Percentiles rank a stretch among this genome's conserved stretches.
These are phyloP conservation scores for Falcunculus frontatus DNA, from an alignment of 2,113 vertebrate genomes.

Conservation along the genomic window DNA sequence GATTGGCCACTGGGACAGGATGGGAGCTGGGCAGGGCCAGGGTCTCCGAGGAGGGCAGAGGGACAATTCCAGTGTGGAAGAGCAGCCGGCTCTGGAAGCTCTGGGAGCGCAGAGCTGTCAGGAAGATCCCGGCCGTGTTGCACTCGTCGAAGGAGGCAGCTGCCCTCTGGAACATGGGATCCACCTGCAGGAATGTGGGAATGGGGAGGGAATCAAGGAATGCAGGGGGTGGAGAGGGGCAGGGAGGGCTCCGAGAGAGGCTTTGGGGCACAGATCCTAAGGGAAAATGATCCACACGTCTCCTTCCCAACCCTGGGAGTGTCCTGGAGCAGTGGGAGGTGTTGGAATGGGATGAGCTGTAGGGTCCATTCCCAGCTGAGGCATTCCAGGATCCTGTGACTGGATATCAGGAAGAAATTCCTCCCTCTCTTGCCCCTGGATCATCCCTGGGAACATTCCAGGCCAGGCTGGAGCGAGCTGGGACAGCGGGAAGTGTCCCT, in stretches of 20 bases:
- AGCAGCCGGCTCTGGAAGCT: constrained; percentile 79
- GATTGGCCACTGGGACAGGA: constrained; percentile 1
- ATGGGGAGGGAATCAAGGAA: neutral
- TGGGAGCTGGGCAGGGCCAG: constrained; percentile 57
- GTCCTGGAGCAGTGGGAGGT: too few species aligned
- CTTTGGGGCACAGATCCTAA: neutral
- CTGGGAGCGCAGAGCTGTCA: constrained; percentile 78
- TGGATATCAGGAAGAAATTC: neutral
- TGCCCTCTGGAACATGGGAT: constrained; percentile 89
- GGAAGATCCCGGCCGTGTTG: constrained; percentile 84
- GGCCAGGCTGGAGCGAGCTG: too few species aligned
- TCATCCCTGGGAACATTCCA: neutral
- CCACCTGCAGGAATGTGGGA: constrained; percentile 48
- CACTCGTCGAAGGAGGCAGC: constrained; percentile 87
- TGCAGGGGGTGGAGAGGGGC: neutral
- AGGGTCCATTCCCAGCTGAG: neutral
- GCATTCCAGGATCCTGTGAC: neutral
- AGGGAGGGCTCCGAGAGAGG: neutral
- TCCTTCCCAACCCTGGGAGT: too few species aligned
- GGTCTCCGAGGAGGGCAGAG: constrained; percentile 72
- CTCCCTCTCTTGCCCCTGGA: neutral
- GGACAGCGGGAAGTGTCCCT: too few species aligned
- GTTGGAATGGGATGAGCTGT: too few species aligned
- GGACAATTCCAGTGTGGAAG: constrained; percentile 76
- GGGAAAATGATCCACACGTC: neutral